Percentiles rank a stretch among this genome's conserved stretches.
Conservation (phyloP, 2,888 invertebrate genomes). For the Metacarcinus magister region DNA sequence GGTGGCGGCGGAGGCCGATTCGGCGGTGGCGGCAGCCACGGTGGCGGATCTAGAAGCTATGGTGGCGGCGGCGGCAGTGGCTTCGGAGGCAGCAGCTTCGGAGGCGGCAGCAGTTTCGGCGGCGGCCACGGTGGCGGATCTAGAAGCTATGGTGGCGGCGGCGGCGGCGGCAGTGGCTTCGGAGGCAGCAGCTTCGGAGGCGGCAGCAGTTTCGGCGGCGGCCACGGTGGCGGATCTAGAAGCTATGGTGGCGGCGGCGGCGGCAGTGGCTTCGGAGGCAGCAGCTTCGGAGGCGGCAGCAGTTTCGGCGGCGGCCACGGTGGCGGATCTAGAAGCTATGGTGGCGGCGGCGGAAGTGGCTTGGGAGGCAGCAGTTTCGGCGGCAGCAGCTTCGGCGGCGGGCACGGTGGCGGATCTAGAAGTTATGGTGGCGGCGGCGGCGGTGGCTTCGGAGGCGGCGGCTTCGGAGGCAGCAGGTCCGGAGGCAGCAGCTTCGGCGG, state of each 20-base stretch:
- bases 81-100: not conserved
- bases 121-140: not conserved
- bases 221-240: too few relatives aligned
- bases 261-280: not conserved
- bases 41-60: not conserved
- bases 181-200: not conserved
- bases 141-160: not conserved
- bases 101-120: not conserved
- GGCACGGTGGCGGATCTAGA: too few relatives aligned
- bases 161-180: not conserved
- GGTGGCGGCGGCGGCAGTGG: not conserved
- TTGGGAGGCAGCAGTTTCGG: too few relatives aligned
- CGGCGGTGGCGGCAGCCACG: not conserved
- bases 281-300: not conserved
- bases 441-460: too few relatives aligned
- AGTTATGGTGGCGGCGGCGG: too few relatives aligned
- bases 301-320: not conserved
- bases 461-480: too few relatives aligned
- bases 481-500: not conserved
- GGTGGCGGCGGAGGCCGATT: not conserved
- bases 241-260: not conserved
- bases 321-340: not conserved
- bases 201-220: not conserved
- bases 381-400: too few relatives aligned
- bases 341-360: not conserved